Evolutionary conservation across 2,113 vertebrate species (phyloP).

Genomic region (Lampris megalopsis): DNA sequence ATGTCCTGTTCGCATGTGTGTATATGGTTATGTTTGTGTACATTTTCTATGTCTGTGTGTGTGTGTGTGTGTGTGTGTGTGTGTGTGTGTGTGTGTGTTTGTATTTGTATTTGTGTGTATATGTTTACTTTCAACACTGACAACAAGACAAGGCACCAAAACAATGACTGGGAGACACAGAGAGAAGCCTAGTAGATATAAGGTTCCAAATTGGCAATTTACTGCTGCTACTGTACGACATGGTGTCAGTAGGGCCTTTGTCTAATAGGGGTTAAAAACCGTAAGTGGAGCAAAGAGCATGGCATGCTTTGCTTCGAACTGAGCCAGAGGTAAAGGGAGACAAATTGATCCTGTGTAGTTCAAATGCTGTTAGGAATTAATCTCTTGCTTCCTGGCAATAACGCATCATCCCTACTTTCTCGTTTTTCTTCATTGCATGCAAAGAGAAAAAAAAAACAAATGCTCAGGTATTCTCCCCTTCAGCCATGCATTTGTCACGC

Average conservation of each 20-base stretch:
- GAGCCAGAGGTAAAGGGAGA: conserved; percentile 56
- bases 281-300: conserved; percentile 52
- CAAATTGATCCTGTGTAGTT: conserved; percentile 55
- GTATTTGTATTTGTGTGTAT: conserved; percentile 14
- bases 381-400: conserved; percentile 43
- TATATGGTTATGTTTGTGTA: not conserved
- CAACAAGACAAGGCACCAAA: conserved; percentile 40
- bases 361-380: conserved; percentile 59
- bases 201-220: conserved; percentile 79
- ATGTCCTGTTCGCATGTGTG: not conserved
- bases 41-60: not conserved
- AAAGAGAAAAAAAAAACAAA: conserved; percentile 43
- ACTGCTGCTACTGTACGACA: conserved; percentile 56
- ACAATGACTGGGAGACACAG: conserved; percentile 60
- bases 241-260: conserved; percentile 49
- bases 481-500: conserved; percentile 58
- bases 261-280: conserved; percentile 73
- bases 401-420: conserved; percentile 2
- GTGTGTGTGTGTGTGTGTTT: not conserved
- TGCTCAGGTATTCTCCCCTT: conserved; percentile 35
- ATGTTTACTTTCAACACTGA: conserved; percentile 34
- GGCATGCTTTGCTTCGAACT: conserved; percentile 11
- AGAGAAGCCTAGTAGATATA: conserved; percentile 65
- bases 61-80: not conserved
- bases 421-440: conserved; percentile 8